Conservation (phyloP, 2,888 invertebrate species). For the Leptinotarsa juncta region DNA sequence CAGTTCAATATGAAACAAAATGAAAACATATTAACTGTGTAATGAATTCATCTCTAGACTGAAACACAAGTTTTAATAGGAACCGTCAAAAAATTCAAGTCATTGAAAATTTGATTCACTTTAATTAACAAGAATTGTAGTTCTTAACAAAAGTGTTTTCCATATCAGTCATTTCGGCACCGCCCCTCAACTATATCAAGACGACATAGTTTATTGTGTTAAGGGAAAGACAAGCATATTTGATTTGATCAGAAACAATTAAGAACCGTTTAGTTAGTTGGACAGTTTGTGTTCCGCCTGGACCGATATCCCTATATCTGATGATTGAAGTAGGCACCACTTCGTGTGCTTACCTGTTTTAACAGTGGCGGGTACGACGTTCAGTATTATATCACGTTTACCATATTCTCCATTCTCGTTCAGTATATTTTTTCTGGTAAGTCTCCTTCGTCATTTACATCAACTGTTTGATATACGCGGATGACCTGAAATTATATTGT, state of each 20-base stretch:
- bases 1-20: too few relatives aligned
- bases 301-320: constrained; percentile 38
- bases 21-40: too few relatives aligned
- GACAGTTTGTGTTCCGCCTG: constrained; percentile 35
- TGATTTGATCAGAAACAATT: constrained; percentile 44
- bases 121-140: too few relatives aligned
- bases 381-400: background rate
- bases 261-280: constrained; percentile 47
- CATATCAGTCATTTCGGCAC: background rate
- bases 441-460: too few relatives aligned
- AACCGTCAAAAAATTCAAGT: too few relatives aligned
- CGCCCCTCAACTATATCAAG: constrained; percentile 7
- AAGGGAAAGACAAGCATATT: constrained; percentile 39
- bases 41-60: too few relatives aligned
- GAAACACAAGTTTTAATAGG: too few relatives aligned
- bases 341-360: constrained; percentile 29
- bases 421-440: background rate
- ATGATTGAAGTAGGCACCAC: constrained; percentile 31
- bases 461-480: too few relatives aligned
- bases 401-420: background rate
- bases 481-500: too few relatives aligned
- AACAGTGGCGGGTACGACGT: background rate
- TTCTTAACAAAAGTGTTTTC: too few relatives aligned
- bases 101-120: too few relatives aligned
- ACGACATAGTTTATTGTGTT: constrained; percentile 14